A percentile compares a stretch with the other conserved stretches of the same genome.
Evolutionary conservation across 2,797 vertebrate species (phyloP).

Genomic region (Ciconia nigra): DNA sequence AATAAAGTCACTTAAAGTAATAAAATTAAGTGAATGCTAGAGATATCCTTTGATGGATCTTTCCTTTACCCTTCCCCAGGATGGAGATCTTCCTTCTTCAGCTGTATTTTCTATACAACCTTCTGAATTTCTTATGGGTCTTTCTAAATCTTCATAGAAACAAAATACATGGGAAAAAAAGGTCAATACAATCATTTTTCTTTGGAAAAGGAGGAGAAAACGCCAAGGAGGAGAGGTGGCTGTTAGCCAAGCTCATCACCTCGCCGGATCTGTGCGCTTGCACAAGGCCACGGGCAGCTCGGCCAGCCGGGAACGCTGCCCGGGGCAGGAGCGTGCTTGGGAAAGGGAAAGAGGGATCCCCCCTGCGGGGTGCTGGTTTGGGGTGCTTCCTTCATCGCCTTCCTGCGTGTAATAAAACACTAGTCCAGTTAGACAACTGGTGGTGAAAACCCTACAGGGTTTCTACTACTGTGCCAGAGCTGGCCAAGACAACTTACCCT

Average conservation of each 20-base stretch:
- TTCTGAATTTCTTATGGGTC: not conserved
- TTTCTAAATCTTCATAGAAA: not conserved
- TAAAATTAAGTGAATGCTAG: constrained; percentile 16
- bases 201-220: not conserved
- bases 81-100: not conserved
- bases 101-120: not conserved
- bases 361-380: rapidly evolving
- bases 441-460: not conserved
- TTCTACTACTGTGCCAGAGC: not conserved
- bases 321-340: rapidly evolving
- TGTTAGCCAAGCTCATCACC: rapidly evolving
- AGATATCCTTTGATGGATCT: constrained; percentile 18
- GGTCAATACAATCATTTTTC: rapidly evolving
- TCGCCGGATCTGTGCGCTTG: not conserved
- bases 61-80: not conserved
- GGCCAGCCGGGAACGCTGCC: rapidly evolving
- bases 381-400: not conserved
- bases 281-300: not conserved
- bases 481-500: not conserved
- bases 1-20: constrained; percentile 35
- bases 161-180: rapidly evolving
- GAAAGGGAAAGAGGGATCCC: not conserved
- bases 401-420: not conserved
- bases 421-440: not conserved
- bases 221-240: rapidly evolving